Conservation (phyloP, 2,797 vertebrate genomes). For the Heteromormyrus szaboi region DNA sequence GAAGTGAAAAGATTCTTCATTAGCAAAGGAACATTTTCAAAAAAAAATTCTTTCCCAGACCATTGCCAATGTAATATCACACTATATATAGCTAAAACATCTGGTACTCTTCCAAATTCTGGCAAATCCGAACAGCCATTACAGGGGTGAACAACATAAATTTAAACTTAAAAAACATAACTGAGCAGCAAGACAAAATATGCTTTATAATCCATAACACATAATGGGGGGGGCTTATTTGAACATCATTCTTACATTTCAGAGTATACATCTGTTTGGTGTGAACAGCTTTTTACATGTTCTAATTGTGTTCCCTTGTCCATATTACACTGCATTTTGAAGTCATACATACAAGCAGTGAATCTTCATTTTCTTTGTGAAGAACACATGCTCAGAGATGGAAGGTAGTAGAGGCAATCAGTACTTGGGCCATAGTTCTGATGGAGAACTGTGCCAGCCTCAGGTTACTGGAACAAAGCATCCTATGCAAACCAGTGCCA, state of each 20-base stretch:
- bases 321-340: background rate
- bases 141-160: background rate
- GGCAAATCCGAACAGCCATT: background rate
- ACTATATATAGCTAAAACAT: background rate
- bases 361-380: background rate
- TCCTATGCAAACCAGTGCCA: conserved; percentile 11
- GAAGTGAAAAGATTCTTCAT: background rate
- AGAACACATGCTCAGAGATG: conserved; percentile 10
- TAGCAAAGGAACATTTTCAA: background rate
- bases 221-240: background rate
- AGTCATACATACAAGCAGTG: background rate
- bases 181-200: background rate
- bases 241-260: background rate
- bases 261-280: background rate
- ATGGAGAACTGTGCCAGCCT: background rate
- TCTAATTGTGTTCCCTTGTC: background rate
- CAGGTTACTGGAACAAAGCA: conserved; percentile 13
- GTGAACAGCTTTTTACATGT: background rate
- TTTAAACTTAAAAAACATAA: background rate
- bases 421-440: background rate
- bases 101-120: background rate
- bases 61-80: background rate
- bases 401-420: background rate
- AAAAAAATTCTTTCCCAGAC: background rate
- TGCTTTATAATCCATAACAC: background rate